Base-by-base conservation (phyloP, 2,797 vertebrate genomes). In the Echeneis naucrates region DNA sequence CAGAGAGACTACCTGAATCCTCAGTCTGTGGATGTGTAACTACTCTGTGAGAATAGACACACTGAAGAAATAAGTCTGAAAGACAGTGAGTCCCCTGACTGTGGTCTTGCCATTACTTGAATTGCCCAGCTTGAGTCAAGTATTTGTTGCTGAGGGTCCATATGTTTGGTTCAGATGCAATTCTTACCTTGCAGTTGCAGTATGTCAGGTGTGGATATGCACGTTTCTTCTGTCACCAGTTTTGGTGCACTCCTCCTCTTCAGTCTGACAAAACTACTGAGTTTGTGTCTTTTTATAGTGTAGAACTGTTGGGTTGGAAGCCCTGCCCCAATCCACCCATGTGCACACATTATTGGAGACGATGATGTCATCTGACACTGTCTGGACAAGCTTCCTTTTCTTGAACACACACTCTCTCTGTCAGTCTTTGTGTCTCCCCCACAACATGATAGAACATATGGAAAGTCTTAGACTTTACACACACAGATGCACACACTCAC, bases 281-380 rank as follows among this genome's bases (percentile, higher is more conserved):
- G 26, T 5, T 50, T 38, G 27, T 47, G 1, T 21, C 74, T 85
- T 81, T 91, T 91, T 95, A 93, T 88, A 89, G 62, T 8, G 45
- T 27, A 1, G 23, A 44, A 19, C 24, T 26, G 17, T 11, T n/a
- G 21, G 8, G 26, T 4, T 19, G 44, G 10, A 67, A 54, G 52
- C n/a, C 42, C 71, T 2, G 0, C 77, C 76, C 60, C 42, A n/a
- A n/a, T n/a, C n/a, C 32, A 4, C 65, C 56, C 13, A 54, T 63
- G 1, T 68, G 24, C 40, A 21, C 45, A 44, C 56, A 63, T 68
- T 61, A 65, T 85, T 82, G 79, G 71, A 85, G 76, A 80, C 60
- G 33, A 47, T 93, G 89, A 93, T 70, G 84, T 93, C 89, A 92
- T 87, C 71, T 59, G 54, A 64, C 62, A n/a, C 59, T 71, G 92